A percentile compares a stretch with the other conserved stretches of the same genome.
phyloP scores from a whole-genome alignment of 2,888 invertebrate species.

The Cacoxenus indagator region DNA sequence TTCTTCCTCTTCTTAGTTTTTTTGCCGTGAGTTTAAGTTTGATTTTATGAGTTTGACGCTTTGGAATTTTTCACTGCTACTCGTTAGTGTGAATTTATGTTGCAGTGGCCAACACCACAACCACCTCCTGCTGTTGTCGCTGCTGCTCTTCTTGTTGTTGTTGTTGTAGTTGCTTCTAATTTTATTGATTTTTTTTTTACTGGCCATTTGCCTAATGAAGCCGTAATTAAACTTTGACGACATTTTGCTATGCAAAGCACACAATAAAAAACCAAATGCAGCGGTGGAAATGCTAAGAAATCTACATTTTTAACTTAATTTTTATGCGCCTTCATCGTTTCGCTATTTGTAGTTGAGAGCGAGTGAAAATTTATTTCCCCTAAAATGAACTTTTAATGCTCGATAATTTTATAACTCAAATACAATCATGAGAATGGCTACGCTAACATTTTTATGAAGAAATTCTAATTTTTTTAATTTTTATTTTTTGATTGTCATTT shows the following conservation, averaged over 20 bases:
- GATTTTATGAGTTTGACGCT: conserved; percentile 46
- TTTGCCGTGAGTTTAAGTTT: neutral
- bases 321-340: too few species aligned
- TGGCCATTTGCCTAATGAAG: conserved; percentile 12
- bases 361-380: too few species aligned
- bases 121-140: neutral
- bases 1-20: neutral
- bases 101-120: neutral
- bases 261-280: neutral
- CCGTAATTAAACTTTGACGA: conserved; percentile 16
- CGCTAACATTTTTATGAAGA: too few species aligned
- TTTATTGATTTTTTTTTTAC: conserved; percentile 47
- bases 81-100: conserved; percentile 42
- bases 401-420: too few species aligned
- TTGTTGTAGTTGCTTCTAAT: conserved; percentile 48
- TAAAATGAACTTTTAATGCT: too few species aligned
- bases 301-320: too few species aligned
- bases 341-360: too few species aligned
- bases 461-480: too few species aligned
- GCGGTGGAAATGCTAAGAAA: too few species aligned
- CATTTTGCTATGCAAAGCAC: neutral
- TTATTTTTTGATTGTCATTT: too few species aligned
- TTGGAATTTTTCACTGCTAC: conserved; percentile 42
- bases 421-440: too few species aligned
- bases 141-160: conserved; percentile 2